Evolutionary conservation across 2,797 vertebrate species (phyloP).

Genomic region (Furcifer pardalis): DNA sequence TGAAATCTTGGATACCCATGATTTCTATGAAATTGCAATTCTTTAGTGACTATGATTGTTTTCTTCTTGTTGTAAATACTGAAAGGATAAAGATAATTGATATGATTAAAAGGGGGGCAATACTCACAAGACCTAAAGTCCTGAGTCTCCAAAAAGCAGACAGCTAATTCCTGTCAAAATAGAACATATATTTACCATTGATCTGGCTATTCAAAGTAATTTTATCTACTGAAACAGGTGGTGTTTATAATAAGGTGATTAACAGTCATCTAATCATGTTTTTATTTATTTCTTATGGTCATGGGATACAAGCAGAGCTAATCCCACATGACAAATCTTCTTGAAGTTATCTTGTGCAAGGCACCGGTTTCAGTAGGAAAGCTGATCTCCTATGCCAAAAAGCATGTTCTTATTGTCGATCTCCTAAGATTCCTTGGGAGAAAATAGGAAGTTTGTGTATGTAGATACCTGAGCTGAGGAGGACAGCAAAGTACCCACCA

Average conservation of each 20-base stretch:
- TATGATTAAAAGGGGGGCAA: conserved; percentile 60
- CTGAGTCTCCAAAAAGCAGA: conserved; percentile 47
- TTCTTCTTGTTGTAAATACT: conserved; percentile 56
- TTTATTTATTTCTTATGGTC: conserved; percentile 26
- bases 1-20: conserved; percentile 55
- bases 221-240: conserved; percentile 12
- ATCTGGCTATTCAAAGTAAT: neutral
- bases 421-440: neutral
- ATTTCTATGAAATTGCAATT: conserved; percentile 9
- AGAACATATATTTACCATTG: conserved; percentile 56
- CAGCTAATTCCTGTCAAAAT: conserved; percentile 48
- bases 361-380: neutral
- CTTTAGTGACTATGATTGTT: no score
- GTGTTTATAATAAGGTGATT: conserved; percentile 17
- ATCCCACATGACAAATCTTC: conserved; percentile 12
- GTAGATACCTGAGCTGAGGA: neutral
- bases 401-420: neutral
- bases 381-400: neutral
- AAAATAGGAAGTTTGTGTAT: neutral
- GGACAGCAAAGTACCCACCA: neutral
- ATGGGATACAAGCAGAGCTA: conserved; percentile 16
- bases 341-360: neutral
- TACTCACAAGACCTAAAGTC: conserved; percentile 26
- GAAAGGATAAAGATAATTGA: conserved; percentile 67
- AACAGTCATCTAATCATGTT: conserved; percentile 17